These are phyloP conservation scores for Litoditis marina DNA, from an alignment of 2,888 invertebrate species.

Conservation along the genomic window DNA sequence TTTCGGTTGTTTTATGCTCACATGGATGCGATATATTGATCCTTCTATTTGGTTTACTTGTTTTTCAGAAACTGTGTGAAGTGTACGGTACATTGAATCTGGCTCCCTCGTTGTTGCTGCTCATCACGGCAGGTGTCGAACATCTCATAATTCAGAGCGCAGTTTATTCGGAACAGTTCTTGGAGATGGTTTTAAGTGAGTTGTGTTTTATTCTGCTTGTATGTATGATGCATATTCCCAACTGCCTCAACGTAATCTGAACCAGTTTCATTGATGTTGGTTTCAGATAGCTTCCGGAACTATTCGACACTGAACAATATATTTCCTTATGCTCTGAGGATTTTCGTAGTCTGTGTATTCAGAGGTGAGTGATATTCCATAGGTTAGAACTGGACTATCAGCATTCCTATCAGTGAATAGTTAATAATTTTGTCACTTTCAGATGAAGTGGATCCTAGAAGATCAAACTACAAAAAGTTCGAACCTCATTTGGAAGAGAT, in stretches of 20 bases:
- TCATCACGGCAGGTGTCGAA: constrained; percentile 10
- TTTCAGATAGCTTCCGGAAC: constrained; percentile 18
- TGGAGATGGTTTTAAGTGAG: not conserved
- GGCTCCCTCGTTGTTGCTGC: not conserved
- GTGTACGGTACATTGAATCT: not conserved
- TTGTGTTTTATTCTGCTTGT: no score
- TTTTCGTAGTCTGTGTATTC: constrained; percentile 15
- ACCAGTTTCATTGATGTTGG: not conserved
- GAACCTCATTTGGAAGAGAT: constrained; percentile 4
- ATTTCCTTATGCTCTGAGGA: constrained; percentile 18
- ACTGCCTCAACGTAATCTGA: no score
- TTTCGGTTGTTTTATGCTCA: no score
- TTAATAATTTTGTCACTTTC: not conserved
- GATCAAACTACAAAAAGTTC: not conserved
- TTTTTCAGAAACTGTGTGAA: constrained; percentile 3
- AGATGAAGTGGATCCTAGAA: constrained; percentile 3
- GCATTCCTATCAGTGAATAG: not conserved
- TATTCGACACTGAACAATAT: constrained; percentile 11
- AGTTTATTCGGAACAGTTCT: constrained; percentile 1
- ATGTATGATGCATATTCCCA: no score
- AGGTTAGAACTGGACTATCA: no score
- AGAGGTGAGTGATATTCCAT: constrained; percentile 11
- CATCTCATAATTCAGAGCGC: constrained; percentile 10
- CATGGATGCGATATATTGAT: no score
- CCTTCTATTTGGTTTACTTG: no score